phyloP scores from a whole-genome alignment of 2,888 invertebrate genomes.

The Syritta pipiens region DNA sequence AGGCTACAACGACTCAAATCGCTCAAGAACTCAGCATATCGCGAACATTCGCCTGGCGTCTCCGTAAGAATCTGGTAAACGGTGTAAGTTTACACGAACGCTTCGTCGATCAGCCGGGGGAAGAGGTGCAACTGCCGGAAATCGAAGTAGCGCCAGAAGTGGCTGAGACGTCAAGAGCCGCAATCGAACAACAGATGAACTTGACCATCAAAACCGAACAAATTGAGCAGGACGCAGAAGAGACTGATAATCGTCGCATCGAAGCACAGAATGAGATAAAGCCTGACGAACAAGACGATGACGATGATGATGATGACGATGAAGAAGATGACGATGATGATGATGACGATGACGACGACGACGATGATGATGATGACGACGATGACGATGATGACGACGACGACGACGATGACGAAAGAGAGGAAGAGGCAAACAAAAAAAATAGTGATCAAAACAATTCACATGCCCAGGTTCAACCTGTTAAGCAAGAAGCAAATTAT shows the following conservation, averaged over 20 bases:
- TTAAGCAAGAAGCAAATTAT: conserved; percentile 24
- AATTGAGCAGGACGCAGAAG: conserved; percentile 48
- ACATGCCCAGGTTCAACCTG: conserved; percentile 6
- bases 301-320: conserved; percentile 45
- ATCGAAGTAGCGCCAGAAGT: neutral
- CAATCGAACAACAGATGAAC: conserved; percentile 35
- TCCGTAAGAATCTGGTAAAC: conserved; percentile 78
- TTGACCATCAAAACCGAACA: conserved; percentile 63
- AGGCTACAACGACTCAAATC: conserved; percentile 78
- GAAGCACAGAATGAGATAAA: conserved; percentile 27
- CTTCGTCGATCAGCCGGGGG: conserved; percentile 75
- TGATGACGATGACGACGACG: conserved; percentile 55
- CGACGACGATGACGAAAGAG: conserved; percentile 21
- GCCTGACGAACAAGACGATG: conserved; percentile 38
- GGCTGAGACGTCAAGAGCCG: conserved; percentile 15
- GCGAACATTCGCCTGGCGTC: conserved; percentile 78
- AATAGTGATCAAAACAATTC: conserved; percentile 17
- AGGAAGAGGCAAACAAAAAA: conserved; percentile 20
- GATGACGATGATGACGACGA: conserved; percentile 51
- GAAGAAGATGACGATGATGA: conserved; percentile 56
- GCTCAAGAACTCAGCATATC: conserved; percentile 78
- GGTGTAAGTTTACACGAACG: conserved; percentile 78
- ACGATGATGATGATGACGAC: conserved; percentile 38
- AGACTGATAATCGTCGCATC: conserved; percentile 32
- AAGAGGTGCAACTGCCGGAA: conserved; percentile 67